Percentiles rank a stretch among this genome's conserved stretches.
Evolutionary conservation across 2,113 vertebrate genomes (phyloP).

Genomic region (Charina bottae): DNA sequence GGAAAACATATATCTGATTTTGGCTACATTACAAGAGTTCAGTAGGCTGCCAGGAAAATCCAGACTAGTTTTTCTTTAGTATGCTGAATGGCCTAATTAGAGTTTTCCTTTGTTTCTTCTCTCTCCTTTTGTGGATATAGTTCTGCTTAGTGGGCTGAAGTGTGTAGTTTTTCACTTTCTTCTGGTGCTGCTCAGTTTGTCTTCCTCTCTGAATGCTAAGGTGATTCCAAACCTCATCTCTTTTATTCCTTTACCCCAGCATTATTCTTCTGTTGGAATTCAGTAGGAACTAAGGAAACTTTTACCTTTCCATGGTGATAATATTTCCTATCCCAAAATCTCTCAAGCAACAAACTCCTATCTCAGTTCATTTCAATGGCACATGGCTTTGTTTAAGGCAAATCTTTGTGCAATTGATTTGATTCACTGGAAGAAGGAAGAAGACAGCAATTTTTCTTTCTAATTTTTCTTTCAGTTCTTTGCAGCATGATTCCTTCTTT

Average conservation of each 20-base stretch:
- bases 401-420: neutral
- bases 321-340: neutral
- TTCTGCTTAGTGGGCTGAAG: neutral
- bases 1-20: no score
- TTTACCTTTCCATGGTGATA: neutral
- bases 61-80: neutral
- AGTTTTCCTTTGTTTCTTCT: neutral
- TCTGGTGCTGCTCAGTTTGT: neutral
- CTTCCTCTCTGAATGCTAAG: neutral
- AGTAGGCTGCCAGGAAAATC: neutral
- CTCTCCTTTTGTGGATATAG: neutral
- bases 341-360: neutral
- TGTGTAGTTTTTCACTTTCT: neutral
- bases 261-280: neutral
- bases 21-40: neutral
- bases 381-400: neutral
- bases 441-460: neutral
- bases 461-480: neutral
- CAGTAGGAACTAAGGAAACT: neutral
- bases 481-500: neutral
- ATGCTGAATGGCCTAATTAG: neutral
- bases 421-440: neutral
- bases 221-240: neutral
- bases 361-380: neutral
- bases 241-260: neutral